These are phyloP conservation scores for Enteromius mattozi DNA, from an alignment of 2,797 vertebrate genomes.

Conservation along the genomic window DNA sequence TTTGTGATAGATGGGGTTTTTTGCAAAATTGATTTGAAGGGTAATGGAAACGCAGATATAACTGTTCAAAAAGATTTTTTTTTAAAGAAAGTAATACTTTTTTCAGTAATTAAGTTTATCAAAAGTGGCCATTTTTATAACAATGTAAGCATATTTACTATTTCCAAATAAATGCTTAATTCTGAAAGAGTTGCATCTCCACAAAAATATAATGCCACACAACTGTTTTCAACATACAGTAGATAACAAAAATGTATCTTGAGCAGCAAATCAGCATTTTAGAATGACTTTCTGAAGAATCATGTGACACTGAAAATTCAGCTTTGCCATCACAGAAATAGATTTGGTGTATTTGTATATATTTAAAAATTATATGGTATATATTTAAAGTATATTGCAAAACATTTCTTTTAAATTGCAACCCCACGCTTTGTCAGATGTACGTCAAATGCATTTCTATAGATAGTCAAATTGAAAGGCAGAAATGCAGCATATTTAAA, in stretches of 20 bases:
- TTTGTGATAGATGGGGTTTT: too few relatives aligned
- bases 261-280: background rate
- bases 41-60: too few relatives aligned
- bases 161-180: too few relatives aligned
- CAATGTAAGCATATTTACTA: too few relatives aligned
- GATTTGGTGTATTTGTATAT: background rate
- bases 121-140: too few relatives aligned
- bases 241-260: background rate
- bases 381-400: background rate
- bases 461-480: background rate
- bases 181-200: too few relatives aligned
- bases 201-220: background rate
- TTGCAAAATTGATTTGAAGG: too few relatives aligned
- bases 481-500: background rate
- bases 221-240: background rate
- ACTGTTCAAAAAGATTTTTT: too few relatives aligned
- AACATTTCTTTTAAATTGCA: background rate
- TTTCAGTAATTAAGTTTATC: too few relatives aligned
- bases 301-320: background rate
- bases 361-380: background rate
- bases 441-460: background rate
- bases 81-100: too few relatives aligned
- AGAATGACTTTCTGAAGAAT: background rate
- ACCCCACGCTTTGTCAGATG: background rate
- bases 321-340: background rate